Evolutionary conservation across 2,113 vertebrate genomes (phyloP), one percentile per base, ranked within the genome.

Genomic region (Chamaea fasciata): DNA sequence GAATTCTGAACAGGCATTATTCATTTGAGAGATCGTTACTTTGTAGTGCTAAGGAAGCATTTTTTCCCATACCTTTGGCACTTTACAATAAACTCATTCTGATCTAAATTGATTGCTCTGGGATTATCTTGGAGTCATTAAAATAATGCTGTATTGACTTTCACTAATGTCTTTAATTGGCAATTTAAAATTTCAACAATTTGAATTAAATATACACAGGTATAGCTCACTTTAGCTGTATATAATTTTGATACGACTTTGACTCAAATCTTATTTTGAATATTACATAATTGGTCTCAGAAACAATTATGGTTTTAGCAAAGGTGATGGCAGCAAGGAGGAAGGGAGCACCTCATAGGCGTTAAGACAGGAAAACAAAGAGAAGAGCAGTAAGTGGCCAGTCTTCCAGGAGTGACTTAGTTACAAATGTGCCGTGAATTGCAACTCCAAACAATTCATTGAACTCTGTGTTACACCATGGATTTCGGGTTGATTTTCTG

Each of bases 71-170:
- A 98, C 97, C 97, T 98, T 98, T 98, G 97, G 98, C 97, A 97
- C 98, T 98, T 98, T 94, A 97, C 96, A 97, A 97, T 97, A 98
- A 98, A 98, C 98, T 96, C 90, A 87, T 98, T 98, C 96, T 98
- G 96, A 98, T 99, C 97, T 98, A 98, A 99, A 99, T 98, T 98
- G 98, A 99, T 99, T 99, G 98, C 98, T 98, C 56, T 98, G 98
- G 98, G 98, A 99, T 99, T 99, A 98, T 97, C 94, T 96, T 70
- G 31, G 94, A 98, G 98, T 98, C 98, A 98, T 98, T 98, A 99
- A 98, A 99, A 98, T 99, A 99, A 98, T 98, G 98, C 98, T 98
- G 97, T 98, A 98, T 98, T 99, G 98, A 98, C 98, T 98, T 98
- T 97, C 96, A 93, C 97, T 98, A 98, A 98, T 98, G 97, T 96